Evolutionary conservation across 2,797 vertebrate genomes (phyloP).

Genomic region (Oreortyx pictus): DNA sequence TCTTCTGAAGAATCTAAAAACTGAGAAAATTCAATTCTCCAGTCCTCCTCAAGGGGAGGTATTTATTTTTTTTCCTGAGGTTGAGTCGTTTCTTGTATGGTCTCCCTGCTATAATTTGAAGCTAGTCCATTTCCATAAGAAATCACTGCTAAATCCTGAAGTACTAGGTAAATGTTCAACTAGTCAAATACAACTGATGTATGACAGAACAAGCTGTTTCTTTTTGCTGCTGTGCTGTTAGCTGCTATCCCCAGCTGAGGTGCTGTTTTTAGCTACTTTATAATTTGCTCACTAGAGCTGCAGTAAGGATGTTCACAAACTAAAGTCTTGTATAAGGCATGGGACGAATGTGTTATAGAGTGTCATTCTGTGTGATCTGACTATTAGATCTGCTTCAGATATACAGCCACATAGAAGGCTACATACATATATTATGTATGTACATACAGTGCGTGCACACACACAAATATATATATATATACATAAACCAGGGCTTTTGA

Average conservation of each 20-base stretch:
- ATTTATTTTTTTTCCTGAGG: background rate
- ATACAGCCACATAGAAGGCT: no score
- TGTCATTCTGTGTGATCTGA: background rate
- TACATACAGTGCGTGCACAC: no score
- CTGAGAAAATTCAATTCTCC: background rate
- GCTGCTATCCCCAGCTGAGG: constrained; percentile 26
- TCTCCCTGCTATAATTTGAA: background rate
- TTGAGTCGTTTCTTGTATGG: background rate
- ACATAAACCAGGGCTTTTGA: background rate
- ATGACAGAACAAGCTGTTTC: constrained; percentile 28
- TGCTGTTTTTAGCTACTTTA: background rate
- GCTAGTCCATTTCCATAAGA: background rate
- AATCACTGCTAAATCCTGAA: background rate
- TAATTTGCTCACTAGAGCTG: background rate
- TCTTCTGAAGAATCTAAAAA: background rate
- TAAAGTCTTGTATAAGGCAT: background rate
- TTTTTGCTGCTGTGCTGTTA: background rate
- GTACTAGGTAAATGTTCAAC: constrained; percentile 10
- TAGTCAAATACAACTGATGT: constrained; percentile 18
- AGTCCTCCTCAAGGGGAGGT: background rate
- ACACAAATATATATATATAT: background rate
- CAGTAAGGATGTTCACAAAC: background rate
- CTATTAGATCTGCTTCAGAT: background rate
- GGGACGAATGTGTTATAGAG: background rate
- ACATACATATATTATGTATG: no score